Base-by-base conservation (phyloP, 1,140 invertebrate genomes). In the Philopotamus ludificatus region DNA sequence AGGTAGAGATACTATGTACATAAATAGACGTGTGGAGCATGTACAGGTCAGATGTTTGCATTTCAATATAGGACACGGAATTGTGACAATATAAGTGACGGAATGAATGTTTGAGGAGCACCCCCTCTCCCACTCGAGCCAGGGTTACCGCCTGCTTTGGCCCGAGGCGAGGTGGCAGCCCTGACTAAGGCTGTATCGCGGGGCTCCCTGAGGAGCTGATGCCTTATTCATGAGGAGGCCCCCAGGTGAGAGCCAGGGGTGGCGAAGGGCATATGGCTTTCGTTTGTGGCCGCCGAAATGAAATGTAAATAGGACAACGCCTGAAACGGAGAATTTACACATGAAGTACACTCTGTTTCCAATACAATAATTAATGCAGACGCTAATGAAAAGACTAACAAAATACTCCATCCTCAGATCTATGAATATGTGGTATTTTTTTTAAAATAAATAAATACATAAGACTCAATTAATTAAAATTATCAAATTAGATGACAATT, bases 261-360 rank as follows among this genome's bases (percentile, higher is more conserved):
- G 50, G 34, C 18, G 25, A 57, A 57, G 57, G 57, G 57, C 57
- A 44, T 20, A 44, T 8, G 39, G 53, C 53, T 57, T 58, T 58
- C 55, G 55, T 58, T 58, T 58, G 21, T 34, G 57, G 57, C 25
- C 21, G 16, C n/a, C 41, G 20, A 60, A 60, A 60, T 60, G 41
- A 60, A 60, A 60, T 60, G 57, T 47, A 60, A 60, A 60, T 60
- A 28, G 57, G 57, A 49, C 57, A 41, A 47, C 39, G 15, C 16
- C n/a, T 41, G 50, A 53, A 53, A 53, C 50, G 53, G n/a, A 16
- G 25, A 57, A 57, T 57, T 57, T 57, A 57, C 53, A 57, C 53
- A 15, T 16, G 22, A 18, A 51, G 7, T 25, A 51, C 22, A 51
- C 49, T 39, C 34, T 15, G 9, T 28, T 42, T 22, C 34, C 54